Evolutionary conservation across 2,797 vertebrate species (phyloP), one percentile per base, ranked within the genome.

Genomic region (Sebastes paucispinis): DNA sequence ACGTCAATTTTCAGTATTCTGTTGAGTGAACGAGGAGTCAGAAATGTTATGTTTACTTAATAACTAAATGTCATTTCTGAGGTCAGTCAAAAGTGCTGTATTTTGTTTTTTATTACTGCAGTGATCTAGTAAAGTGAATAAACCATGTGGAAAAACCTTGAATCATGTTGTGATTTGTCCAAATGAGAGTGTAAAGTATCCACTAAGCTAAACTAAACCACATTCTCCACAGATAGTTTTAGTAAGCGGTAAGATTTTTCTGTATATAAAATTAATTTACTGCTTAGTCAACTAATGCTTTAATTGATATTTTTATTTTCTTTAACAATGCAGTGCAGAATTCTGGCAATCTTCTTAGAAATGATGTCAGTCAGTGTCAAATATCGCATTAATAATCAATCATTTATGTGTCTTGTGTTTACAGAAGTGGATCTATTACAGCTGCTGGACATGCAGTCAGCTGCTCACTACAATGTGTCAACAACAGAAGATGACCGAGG

Each of bases 401-500:
- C n/a, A 54, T 54, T n/a, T 54, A n/a, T 64, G 1, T 22, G 52
- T 32, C 22, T 65, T 75, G 70, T 73, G 32, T 34, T 66, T 75
- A 4, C 54, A 81, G 80, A 87, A 27, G 80, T 85, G 34, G 68
- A 85, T 79, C 65, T 85, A 3, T 13, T 84, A 73, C 55, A 77
- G 54, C 34, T 82, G 22, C 36, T 89, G 79, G 60, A 85, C 39
- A 24, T 85, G 75, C 65, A 65, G 47, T 81, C 78, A 25, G 27
- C 34, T 16, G 7, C 59, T 57, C 75, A 83, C 43, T 81, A 77
- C 71, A 89, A 78, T n/a, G 69, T 88, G 14, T 87, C 83, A 32
- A 20, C 24, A 34, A 67, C 65, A 62, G 43, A 77, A 29, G 83
- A 85, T 47, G 80, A 71, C 8, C 10, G 9, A 69, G 75, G 83